Conservation (phyloP, 1,140 invertebrate species). For the Campoletis sonorensis region DNA sequence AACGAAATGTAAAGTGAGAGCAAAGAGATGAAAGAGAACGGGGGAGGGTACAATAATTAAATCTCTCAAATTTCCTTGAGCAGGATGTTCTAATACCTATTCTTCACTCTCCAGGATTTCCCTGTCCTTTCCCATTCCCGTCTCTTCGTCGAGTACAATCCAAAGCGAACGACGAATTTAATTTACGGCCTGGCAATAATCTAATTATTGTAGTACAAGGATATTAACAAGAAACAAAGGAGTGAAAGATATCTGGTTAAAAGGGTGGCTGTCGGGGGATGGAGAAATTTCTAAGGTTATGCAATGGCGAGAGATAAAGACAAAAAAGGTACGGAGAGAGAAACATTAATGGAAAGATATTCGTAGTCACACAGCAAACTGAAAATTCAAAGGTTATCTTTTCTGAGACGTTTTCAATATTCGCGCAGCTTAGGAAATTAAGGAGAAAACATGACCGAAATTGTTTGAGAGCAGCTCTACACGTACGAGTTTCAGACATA, state of each 20-base stretch:
- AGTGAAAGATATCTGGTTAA: constrained; percentile 1
- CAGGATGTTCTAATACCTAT: constrained; percentile 5
- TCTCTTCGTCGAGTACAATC: not conserved
- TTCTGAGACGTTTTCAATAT: not conserved
- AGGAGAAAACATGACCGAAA: constrained; percentile 5
- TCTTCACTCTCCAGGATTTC: not conserved
- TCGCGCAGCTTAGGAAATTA: not conserved
- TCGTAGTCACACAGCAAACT: not conserved
- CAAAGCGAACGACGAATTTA: constrained; percentile 33
- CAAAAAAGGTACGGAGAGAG: not conserved
- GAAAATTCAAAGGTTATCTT: not conserved
- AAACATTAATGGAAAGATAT: not conserved
- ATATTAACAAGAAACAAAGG: constrained; percentile 29
- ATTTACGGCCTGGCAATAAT: constrained; percentile 44
- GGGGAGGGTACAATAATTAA: not conserved
- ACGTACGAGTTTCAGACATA: constrained; percentile 13
- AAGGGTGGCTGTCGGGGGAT: not conserved
- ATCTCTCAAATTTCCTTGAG: not conserved
- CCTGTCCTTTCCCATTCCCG: not conserved
- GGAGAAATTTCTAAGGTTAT: not conserved
- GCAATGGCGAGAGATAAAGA: not conserved
- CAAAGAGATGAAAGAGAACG: not conserved
- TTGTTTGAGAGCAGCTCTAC: not conserved
- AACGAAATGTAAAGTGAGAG: not conserved
- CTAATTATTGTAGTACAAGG: constrained; percentile 45